Conservation (phyloP, 2,113 vertebrate species). For the Asarcornis scutulata region DNA sequence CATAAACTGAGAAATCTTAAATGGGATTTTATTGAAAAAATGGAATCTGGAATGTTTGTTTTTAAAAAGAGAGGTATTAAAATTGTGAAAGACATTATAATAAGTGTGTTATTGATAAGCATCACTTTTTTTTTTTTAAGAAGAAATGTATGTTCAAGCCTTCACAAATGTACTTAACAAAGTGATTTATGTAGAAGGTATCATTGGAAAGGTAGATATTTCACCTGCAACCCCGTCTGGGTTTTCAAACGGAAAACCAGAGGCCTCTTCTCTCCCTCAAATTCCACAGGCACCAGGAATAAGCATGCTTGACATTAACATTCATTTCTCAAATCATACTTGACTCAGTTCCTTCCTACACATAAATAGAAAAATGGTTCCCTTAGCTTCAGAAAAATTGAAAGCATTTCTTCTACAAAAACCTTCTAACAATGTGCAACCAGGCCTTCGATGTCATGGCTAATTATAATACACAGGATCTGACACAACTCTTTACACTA, state of each 20-base stretch:
- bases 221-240: background rate
- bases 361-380: background rate
- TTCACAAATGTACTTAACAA: background rate
- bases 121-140: background rate
- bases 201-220: background rate
- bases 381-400: background rate
- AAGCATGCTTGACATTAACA: background rate
- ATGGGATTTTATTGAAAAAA: background rate
- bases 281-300: background rate
- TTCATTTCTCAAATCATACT: background rate
- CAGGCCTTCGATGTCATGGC: background rate
- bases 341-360: background rate
- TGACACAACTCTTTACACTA: constrained; percentile 40
- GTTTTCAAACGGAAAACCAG: fast-evolving
- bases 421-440: background rate
- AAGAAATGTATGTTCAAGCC: background rate
- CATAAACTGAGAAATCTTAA: background rate
- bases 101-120: background rate
- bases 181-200: background rate
- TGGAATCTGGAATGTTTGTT: background rate
- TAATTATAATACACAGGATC: background rate
- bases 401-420: background rate
- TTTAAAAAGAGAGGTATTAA: background rate
- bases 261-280: background rate
- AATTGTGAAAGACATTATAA: background rate